Conservation (phyloP, 2,797 vertebrate genomes). For the Staurois parvus region DNA sequence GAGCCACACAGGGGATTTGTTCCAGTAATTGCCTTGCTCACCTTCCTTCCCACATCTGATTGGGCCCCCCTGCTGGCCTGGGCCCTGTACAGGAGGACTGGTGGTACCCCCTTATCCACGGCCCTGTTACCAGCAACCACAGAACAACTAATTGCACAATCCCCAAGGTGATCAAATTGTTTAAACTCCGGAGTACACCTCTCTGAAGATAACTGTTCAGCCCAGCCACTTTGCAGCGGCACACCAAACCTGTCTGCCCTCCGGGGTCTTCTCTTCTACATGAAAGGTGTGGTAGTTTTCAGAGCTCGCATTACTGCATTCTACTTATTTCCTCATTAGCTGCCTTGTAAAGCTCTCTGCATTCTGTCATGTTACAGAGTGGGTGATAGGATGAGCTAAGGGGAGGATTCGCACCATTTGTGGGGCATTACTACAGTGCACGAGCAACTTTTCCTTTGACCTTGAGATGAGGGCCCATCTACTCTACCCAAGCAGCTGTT, state of each 20-base stretch:
- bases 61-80: too few relatives aligned
- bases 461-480: too few relatives aligned
- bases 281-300: background rate
- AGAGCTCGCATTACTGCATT: background rate
- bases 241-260: background rate
- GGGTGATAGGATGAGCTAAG: background rate
- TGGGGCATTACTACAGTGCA: too few relatives aligned
- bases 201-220: slow-evolving; percentile 7
- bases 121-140: background rate
- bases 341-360: background rate
- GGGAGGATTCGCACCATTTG: background rate
- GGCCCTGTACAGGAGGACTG: too few relatives aligned
- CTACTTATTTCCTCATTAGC: background rate
- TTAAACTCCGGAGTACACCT: background rate
- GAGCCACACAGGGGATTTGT: too few relatives aligned
- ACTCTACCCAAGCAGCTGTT: too few relatives aligned
- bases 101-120: too few relatives aligned
- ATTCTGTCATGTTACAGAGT: background rate
- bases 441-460: background rate
- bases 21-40: too few relatives aligned
- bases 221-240: background rate
- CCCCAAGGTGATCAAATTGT: background rate
- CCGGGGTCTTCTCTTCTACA: background rate
- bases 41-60: too few relatives aligned
- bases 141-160: background rate